Percentiles rank a stretch among this genome's conserved stretches.
Evolutionary conservation across 2,113 vertebrate genomes (phyloP).

Genomic region (Puntigrus tetrazona): DNA sequence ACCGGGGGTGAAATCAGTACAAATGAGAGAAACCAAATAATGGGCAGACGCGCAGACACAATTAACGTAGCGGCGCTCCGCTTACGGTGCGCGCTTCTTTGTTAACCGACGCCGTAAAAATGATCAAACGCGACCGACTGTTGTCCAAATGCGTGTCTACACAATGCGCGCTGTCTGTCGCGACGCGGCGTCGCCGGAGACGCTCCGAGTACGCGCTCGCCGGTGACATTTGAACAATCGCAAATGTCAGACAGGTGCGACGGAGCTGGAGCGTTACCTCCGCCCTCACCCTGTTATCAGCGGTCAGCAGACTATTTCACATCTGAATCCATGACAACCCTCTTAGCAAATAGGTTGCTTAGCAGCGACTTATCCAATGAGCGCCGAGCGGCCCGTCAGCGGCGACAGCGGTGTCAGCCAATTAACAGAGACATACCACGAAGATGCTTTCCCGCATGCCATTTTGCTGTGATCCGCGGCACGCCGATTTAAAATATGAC

Average conservation of each 20-base stretch:
- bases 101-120: background rate
- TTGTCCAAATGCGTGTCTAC: background rate
- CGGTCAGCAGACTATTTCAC: constrained; percentile 54
- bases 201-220: background rate
- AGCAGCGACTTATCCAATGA: constrained; percentile 71
- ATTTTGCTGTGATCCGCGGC: background rate
- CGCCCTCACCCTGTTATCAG: constrained; percentile 39
- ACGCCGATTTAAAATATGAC: background rate
- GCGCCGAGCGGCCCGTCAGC: constrained; percentile 54
- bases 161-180: background rate
- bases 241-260: constrained; percentile 16
- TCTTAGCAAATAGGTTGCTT: constrained; percentile 69
- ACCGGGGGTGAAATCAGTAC: constrained; percentile 47
- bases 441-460: constrained; percentile 30
- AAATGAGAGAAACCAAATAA: constrained; percentile 36
- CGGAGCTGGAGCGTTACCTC: constrained; percentile 23
- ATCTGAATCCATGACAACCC: constrained; percentile 68
- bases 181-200: background rate
- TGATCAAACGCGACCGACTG: background rate
- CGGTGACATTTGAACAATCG: constrained; percentile 21
- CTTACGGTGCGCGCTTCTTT: background rate
- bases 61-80: background rate
- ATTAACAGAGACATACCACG: constrained; percentile 58
- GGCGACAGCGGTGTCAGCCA: constrained; percentile 63
- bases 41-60: background rate